A percentile compares a stretch with the other conserved stretches of the same genome.
phyloP scores from a whole-genome alignment of 2,797 vertebrate genomes.

The Platalea minor region DNA sequence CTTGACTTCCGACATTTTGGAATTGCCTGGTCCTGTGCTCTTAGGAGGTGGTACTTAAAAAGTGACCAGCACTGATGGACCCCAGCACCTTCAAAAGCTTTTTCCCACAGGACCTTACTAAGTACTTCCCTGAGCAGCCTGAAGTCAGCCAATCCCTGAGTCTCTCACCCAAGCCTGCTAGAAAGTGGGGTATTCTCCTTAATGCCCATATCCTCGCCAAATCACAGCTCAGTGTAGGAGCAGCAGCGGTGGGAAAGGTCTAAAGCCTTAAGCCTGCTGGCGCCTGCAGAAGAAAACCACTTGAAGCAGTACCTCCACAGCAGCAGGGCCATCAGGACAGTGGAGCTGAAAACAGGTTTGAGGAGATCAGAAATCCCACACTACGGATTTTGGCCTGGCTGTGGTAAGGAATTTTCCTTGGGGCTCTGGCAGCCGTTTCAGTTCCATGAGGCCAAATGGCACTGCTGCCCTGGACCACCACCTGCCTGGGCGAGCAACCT shows the following conservation, averaged over 20 bases:
- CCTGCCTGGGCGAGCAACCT: accelerated
- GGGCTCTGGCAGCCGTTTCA: background rate
- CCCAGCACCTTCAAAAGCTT: too few relatives aligned
- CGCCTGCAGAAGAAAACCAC: background rate
- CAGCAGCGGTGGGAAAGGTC: background rate
- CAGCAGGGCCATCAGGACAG: background rate
- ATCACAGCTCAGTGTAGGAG: background rate
- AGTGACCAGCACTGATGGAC: too few relatives aligned
- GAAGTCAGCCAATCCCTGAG: too few relatives aligned
- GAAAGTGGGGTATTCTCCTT: background rate
- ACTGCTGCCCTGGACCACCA: background rate
- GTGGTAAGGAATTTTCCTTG: background rate
- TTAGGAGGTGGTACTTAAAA: too few relatives aligned
- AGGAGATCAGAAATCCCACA: background rate
- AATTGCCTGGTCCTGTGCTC: too few relatives aligned
- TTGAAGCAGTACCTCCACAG: background rate
- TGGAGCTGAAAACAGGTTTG: accelerated
- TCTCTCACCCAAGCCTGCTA: background rate
- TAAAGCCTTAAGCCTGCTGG: background rate
- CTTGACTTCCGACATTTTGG: too few relatives aligned
- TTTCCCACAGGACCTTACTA: too few relatives aligned
- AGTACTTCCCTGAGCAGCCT: too few relatives aligned
- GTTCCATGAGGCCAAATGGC: background rate
- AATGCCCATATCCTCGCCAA: accelerated
- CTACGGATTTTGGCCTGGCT: background rate